Base-by-base conservation (phyloP, 2,113 vertebrate genomes). In the Pollachius pollachius region DNA sequence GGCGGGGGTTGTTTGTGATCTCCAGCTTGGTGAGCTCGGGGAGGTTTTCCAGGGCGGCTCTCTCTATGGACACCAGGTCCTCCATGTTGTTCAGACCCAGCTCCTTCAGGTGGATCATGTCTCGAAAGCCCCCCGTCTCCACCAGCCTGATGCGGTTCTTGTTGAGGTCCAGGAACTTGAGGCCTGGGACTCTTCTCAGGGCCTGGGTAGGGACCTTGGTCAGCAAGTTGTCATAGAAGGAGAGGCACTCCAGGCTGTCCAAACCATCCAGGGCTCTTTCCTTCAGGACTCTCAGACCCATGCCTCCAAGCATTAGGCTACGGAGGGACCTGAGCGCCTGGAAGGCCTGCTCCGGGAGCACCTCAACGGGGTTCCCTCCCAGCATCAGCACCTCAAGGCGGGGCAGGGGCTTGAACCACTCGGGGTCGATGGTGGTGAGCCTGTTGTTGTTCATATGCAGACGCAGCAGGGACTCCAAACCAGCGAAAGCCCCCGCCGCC, bases 1-100 rank as follows among this genome's bases (percentile, higher is more conserved):
- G 92, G 59, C 94, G 93, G 1, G 95, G 97, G 85, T 99, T 98
- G 89, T 98, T 99, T 81, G 96, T 97, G 71, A 98, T 93, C 18
- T 99, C 97, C 17, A 99, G 91, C 81, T 98, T 98, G 77, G 96
- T 98, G 74, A 99, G 90, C 82, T 98, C 96, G 0, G 97, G 96
- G 9, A 99, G 93, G 85, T 97, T 95, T 68, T 94, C 92, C 76
- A 98, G 87, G 65, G 95, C 94, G 0, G 93, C 90, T 69, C 88
- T 92, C 84, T 98, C 96, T 13, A 98, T 94, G 71, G 95, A 96
- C 81, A 97, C 93, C 83, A 98, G 88, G 79, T 96, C 94, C 61
- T 95, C 94, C 95, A 98, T 97, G 89, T 96, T 96, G 89, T 95
- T 97, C 64, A 97, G 92, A 19, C 95, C 95, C 8, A 98, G 90